Conservation (phyloP, 2,113 vertebrate species). For the Mobula hypostoma region DNA sequence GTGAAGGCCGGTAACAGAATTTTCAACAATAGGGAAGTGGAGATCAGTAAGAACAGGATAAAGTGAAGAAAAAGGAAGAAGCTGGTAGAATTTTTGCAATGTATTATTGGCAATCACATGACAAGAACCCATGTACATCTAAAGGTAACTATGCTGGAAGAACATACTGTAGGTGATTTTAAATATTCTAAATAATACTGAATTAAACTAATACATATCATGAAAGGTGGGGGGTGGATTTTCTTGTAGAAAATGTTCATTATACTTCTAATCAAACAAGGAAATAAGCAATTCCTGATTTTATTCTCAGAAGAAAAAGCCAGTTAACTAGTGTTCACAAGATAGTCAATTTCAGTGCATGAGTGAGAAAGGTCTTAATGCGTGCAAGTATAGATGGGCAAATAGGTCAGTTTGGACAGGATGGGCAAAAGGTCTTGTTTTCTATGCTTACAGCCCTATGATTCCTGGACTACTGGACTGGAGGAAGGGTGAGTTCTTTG, state of each 20-base stretch:
- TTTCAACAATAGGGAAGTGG: not conserved
- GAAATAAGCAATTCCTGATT: not conserved
- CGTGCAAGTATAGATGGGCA: too few species aligned
- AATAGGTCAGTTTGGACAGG: too few species aligned
- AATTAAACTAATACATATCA: not conserved
- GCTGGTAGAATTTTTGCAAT: not conserved
- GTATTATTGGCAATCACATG: not conserved
- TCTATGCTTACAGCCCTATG: too few species aligned
- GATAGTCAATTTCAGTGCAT: not conserved
- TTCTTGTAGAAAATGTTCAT: not conserved
- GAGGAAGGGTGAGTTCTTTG: not conserved
- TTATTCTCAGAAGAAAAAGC: not conserved
- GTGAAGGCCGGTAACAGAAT: not conserved
- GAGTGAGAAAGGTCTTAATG: not conserved
- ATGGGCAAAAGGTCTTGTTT: too few species aligned
- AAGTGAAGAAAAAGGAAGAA: not conserved
- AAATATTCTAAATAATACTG: not conserved
- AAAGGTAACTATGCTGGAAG: not conserved
- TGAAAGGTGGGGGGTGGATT: not conserved
- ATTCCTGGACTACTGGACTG: not conserved
- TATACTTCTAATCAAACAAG: not conserved
- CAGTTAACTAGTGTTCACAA: not conserved
- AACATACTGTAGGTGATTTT: not conserved
- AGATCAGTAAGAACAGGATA: not conserved
- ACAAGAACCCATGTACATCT: not conserved